Conservation (phyloP, 2,797 vertebrate genomes). For the Spea hammondii region DNA sequence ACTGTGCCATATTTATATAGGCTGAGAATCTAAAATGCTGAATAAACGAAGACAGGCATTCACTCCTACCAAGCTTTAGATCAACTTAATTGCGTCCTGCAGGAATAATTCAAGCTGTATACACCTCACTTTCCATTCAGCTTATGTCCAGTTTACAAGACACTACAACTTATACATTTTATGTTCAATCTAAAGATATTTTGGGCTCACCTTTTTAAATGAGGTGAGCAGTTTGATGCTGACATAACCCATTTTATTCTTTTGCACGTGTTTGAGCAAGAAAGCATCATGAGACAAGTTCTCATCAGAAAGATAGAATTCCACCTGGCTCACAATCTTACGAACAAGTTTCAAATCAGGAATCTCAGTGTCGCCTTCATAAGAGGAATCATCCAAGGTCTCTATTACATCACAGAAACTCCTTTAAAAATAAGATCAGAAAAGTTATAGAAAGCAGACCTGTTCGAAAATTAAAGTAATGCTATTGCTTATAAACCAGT, state of each 20-base stretch:
- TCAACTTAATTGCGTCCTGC: too few species aligned
- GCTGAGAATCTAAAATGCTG: too few species aligned
- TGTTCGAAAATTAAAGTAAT: neutral
- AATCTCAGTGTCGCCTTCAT: conserved; percentile 51
- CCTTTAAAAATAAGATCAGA: conserved; percentile 50
- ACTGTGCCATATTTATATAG: too few species aligned
- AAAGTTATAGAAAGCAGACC: neutral
- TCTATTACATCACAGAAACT: conserved; percentile 52
- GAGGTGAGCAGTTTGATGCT: conserved; percentile 76
- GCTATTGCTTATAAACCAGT: too few species aligned
- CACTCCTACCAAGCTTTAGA: too few species aligned
- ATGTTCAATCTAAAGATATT: too few species aligned
- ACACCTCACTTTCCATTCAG: too few species aligned
- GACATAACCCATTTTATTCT: conserved; percentile 74
- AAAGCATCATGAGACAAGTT: conserved; percentile 71
- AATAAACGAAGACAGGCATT: too few species aligned
- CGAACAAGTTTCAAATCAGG: conserved; percentile 58
- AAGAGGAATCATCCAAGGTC: conserved; percentile 54
- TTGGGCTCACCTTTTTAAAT: conserved; percentile 70
- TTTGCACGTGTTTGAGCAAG: conserved; percentile 73
- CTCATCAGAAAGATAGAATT: conserved; percentile 72
- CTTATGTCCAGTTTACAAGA: too few species aligned
- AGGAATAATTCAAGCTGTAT: too few species aligned
- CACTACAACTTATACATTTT: too few species aligned
- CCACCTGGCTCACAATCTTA: conserved; percentile 68